Evolutionary conservation across 2,113 vertebrate species (phyloP).

Genomic region (Phaetusa simplex): DNA sequence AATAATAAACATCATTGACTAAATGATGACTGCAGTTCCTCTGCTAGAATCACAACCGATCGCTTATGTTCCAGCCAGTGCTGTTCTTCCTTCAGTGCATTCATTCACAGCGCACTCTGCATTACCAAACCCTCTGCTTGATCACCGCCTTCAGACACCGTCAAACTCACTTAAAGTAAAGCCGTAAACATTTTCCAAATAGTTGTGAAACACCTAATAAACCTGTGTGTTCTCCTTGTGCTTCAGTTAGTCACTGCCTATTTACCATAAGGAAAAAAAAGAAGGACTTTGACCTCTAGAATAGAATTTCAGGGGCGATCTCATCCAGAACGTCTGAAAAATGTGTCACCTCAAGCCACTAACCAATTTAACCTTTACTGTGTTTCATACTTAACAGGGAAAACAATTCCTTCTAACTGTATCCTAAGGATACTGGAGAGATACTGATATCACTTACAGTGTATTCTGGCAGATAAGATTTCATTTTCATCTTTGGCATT

Average conservation of each 20-base stretch:
- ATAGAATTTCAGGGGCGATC: constrained; percentile 45
- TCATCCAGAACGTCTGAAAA: constrained; percentile 58
- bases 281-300: constrained; percentile 34
- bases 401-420: constrained; percentile 45
- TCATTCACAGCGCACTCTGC: neutral
- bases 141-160: neutral
- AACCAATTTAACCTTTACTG: constrained; percentile 43
- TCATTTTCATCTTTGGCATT: constrained; percentile 23
- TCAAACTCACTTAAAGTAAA: constrained; percentile 2
- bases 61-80: neutral
- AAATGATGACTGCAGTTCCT: constrained; percentile 38
- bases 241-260: constrained; percentile 12
- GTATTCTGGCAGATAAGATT: constrained; percentile 17
- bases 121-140: neutral
- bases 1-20: constrained; percentile 51
- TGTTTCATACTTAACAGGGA: constrained; percentile 17
- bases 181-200: neutral
- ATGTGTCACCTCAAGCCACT: constrained; percentile 32
- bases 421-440: neutral
- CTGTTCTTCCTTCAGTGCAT: neutral
- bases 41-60: neutral
- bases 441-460: constrained; percentile 3
- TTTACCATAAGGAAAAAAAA: neutral
- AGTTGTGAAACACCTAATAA: neutral
- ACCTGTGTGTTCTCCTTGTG: neutral